Evolutionary conservation across 1,140 invertebrate species (phyloP), one percentile per base, ranked within the genome.

Genomic region (Drosophila chauvacae): DNA sequence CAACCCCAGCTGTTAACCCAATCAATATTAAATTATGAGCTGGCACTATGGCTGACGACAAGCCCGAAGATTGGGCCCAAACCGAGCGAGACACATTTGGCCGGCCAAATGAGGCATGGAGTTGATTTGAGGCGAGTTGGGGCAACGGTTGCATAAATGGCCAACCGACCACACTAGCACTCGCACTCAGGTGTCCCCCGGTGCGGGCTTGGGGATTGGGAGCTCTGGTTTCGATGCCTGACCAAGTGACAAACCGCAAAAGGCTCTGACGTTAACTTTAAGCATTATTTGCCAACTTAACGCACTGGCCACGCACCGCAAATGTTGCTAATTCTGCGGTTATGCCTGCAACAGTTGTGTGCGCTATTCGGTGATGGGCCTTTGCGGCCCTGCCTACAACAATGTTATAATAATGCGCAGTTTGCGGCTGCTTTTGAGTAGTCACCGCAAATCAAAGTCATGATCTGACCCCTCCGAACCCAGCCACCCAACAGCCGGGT

Each of bases 311-410:
- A 57, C 70, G 30, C 51, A 76, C 85, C 85, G 68, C 85, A 90
- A 80, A 90, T 81, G 78, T 81, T 81, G 80, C 86, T 90, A 90
- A 90, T 90, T 90, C 83, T 90, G 85, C 55, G 85, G 85, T 81
- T 79, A 50, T 65, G 75, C 50, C 81, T 76, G 85, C 81, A 90
- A 85, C 81, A 75, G 85, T 90, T 85, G 59, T 64, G 56, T 62
- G 45, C 30, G 26, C 56, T 55, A 35, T 59, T 26, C n/a, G 45
- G 18, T 30, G 45, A 11, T 7, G 60, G 33, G 7, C 33, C 51
- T 11, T 48, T 56, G 10, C 14, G 44, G 63, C 33, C 56, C 51
- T 41, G 57, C 65, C 42, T 78, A 68, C 59, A 50, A 62, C 70
- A 62, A 75, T 83, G 70, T 79, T 69, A 76, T 87, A 66, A 73